phyloP scores from a whole-genome alignment of 2,797 vertebrate species.

The Scomberomorus guttatus region DNA sequence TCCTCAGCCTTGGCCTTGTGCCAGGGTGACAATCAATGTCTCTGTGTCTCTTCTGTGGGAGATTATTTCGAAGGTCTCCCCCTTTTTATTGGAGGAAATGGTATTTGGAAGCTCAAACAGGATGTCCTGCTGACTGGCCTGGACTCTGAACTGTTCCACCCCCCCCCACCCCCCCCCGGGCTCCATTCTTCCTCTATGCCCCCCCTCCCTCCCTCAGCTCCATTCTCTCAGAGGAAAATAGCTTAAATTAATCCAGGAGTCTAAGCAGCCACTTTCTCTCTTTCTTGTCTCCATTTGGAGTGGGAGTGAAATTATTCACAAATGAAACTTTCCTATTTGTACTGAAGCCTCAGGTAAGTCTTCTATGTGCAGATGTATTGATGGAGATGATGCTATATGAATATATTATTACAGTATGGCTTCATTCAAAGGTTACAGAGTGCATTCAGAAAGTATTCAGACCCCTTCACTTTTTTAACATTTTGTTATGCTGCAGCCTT shows the following conservation, averaged over 20 bases:
- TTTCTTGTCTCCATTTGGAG: slow-evolving; percentile 51
- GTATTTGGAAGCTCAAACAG: slow-evolving; percentile 90
- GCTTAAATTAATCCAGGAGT: slow-evolving; percentile 61
- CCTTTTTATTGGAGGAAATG: slow-evolving; percentile 85
- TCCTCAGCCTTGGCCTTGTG: slow-evolving; percentile 83
- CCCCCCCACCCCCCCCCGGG: slow-evolving; percentile 20
- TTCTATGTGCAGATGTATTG: slow-evolving; percentile 3
- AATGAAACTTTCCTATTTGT: slow-evolving; percentile 10
- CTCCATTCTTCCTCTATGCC: slow-evolving; percentile 52
- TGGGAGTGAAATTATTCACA: slow-evolving; percentile 10
- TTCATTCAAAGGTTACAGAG: slow-evolving; percentile 2
- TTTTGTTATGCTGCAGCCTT: too few relatives aligned
- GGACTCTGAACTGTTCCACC: slow-evolving; percentile 78
- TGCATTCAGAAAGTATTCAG: not conserved
- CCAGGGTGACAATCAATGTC: slow-evolving; percentile 91
- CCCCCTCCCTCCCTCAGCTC: slow-evolving; percentile 15
- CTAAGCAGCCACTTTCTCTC: slow-evolving; percentile 46
- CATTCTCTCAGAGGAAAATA: slow-evolving; percentile 58
- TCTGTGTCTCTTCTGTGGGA: slow-evolving; percentile 85
- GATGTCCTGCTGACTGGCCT: slow-evolving; percentile 88
- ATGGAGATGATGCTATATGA: not conserved
- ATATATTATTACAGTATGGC: slow-evolving; percentile 8
- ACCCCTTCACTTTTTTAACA: too few relatives aligned
- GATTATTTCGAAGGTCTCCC: slow-evolving; percentile 85
- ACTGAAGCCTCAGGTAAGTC: not conserved